Base-by-base conservation (phyloP, 1,140 invertebrate genomes). In the Drosophila ercepeae region DNA sequence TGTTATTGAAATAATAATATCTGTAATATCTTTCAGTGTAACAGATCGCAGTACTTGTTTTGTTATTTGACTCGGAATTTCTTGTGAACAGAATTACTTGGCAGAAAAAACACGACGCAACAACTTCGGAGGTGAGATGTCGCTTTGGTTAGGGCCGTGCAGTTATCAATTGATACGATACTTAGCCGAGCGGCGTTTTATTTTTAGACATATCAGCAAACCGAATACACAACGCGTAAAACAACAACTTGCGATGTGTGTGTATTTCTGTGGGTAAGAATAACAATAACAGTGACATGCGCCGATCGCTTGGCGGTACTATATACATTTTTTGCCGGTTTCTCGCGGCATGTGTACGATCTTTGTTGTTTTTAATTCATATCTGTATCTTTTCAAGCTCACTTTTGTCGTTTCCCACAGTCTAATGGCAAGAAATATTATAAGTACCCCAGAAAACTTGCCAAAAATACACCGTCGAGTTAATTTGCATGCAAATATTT, bases 81-180 rank as follows among this genome's bases (percentile, higher is more conserved):
- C 46, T 52, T 19, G 16, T 25, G 27, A 71, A 48, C 32, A 18
- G 36, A 61, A 50, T 60, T 58, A 45, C 58, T 51, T 34, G 48
- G 42, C 59, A 48, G n/a, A n/a, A 59, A 46, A 48, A 42, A 42
- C 7, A 42, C 39, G 14, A 42, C 14, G 16, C 39, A 18, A 42
- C 39, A 16, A 42, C 14, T 42, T 42, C 16, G 8, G 39, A 42
- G 39, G 36, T 52, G 44, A 51, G 46, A 18, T 48, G 23, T 48
- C 21, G 8, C n/a, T 48, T 48, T 45, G 19, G 6, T 45, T 48
- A 13, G 14, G 46, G 25, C 25, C 46, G 46, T 48, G 36, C 45
- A 57, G 79, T 72, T 83, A 83, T 83, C 79, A 83, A 71, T 83
- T 78, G 79, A 78, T 52, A 53, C 55, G 34, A 52, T 75, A 72